Evolutionary conservation across 2,797 vertebrate species (phyloP).

Genomic region (Trichosurus vulpecula): DNA sequence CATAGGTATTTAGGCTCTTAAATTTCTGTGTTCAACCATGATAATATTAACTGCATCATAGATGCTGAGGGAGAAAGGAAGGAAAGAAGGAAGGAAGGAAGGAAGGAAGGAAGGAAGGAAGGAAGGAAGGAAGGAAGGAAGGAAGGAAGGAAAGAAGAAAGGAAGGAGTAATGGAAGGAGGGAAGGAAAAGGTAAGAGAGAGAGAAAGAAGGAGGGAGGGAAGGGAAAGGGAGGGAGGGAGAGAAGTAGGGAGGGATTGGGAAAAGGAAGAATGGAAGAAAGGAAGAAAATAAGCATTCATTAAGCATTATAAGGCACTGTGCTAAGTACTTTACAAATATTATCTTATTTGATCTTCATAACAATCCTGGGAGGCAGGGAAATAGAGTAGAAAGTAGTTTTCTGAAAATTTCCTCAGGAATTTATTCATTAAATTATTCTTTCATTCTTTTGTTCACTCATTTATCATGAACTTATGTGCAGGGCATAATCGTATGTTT

Average conservation of each 20-base stretch:
- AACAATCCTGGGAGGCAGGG: background rate
- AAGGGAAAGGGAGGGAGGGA: no score
- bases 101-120: no score
- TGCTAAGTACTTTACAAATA: background rate
- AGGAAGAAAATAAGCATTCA: background rate
- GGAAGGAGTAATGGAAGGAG: no score
- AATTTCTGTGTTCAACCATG: background rate
- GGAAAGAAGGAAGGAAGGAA: background rate
- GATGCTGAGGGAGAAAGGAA: background rate
- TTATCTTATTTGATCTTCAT: background rate
- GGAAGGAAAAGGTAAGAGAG: fast-evolving
- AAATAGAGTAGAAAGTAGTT: background rate
- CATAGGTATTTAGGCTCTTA: slow-evolving; percentile 2
- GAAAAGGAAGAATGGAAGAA: no score
- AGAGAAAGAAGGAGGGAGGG: fast-evolving
- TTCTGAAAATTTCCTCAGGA: background rate
- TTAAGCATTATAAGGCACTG: background rate
- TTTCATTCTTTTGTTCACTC: background rate
- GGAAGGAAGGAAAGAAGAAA: no score
- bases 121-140: no score
- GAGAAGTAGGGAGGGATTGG: no score
- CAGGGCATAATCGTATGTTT: background rate
- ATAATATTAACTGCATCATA: background rate
- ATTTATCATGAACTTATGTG: background rate
- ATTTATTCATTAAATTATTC: background rate